Evolutionary conservation across 2,888 invertebrate species (phyloP).

Genomic region (Agrochola lota): DNA sequence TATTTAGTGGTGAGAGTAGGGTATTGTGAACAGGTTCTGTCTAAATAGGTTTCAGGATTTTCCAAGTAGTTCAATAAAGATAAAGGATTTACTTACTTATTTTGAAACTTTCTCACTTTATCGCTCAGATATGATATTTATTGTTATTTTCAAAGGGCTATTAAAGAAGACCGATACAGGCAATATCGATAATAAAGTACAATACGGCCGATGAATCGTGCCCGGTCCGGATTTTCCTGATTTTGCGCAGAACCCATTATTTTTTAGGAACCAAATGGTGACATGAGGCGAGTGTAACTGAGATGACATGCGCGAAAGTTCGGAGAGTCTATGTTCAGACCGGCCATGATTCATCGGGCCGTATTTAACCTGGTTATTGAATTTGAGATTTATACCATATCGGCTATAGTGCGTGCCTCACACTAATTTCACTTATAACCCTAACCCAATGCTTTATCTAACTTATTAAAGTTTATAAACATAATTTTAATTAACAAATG

Average conservation of each 20-base stretch:
- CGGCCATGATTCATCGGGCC: too few relatives aligned
- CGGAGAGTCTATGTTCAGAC: too few relatives aligned
- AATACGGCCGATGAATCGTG: background rate
- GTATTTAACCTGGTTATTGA: background rate
- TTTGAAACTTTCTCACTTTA: background rate
- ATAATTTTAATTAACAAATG: constrained; percentile 4
- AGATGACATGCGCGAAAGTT: too few relatives aligned
- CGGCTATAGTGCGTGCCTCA: background rate
- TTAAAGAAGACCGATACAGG: background rate
- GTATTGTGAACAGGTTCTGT: background rate
- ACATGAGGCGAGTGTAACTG: too few relatives aligned
- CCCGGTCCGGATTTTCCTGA: background rate
- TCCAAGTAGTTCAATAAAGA: background rate
- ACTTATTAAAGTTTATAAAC: background rate
- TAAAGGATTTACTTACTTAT: background rate
- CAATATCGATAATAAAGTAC: background rate
- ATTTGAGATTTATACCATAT: background rate
- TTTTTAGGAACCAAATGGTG: too few relatives aligned
- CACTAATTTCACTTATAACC: background rate
- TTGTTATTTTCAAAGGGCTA: background rate
- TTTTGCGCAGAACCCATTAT: background rate
- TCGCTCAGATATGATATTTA: background rate
- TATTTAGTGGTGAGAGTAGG: constrained; percentile 4
- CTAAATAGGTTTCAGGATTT: background rate
- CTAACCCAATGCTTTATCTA: background rate